A percentile compares a stretch with the other conserved stretches of the same genome.
These are phyloP conservation scores for Eulithis prunata DNA, from an alignment of 2,888 invertebrate genomes.

Conservation along the genomic window DNA sequence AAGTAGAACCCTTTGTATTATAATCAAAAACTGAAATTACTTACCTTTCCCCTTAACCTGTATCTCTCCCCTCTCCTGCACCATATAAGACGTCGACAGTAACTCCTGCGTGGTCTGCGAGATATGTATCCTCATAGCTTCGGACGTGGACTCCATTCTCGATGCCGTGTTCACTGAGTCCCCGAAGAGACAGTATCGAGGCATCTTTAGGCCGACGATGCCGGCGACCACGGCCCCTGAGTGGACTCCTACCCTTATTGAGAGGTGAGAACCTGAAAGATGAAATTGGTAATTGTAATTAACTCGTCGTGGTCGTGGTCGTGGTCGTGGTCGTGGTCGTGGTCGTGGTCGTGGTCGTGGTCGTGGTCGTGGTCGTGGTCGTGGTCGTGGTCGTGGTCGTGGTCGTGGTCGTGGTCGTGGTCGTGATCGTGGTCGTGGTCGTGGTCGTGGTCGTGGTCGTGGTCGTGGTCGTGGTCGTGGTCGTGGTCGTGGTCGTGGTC, in stretches of 20 bases:
- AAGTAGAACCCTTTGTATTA: no score
- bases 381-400: no score
- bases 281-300: background rate
- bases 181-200: slow-evolving; percentile 93
- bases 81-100: slow-evolving; percentile 89
- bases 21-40: slow-evolving; percentile 3
- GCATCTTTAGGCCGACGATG: slow-evolving; percentile 97
- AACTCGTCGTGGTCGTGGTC: background rate
- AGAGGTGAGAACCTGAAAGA: slow-evolving; percentile 88
- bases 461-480: no score
- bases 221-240: slow-evolving; percentile 97
- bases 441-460: no score
- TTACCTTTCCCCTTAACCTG: slow-evolving; percentile 95
- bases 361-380: no score
- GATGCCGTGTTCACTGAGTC: slow-evolving; percentile 96
- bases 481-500: no score
- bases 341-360: no score
- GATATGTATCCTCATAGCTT: slow-evolving; percentile 97
- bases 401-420: no score
- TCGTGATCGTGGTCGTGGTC: no score
- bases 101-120: slow-evolving; percentile 94
- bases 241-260: slow-evolving; percentile 94
- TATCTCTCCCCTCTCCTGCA: slow-evolving; percentile 92
- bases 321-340: no score
- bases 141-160: slow-evolving; percentile 96